Percentiles rank a stretch among this genome's conserved stretches.
phyloP scores from a whole-genome alignment of 2,888 invertebrate species.

The Ormyrus thymus region DNA sequence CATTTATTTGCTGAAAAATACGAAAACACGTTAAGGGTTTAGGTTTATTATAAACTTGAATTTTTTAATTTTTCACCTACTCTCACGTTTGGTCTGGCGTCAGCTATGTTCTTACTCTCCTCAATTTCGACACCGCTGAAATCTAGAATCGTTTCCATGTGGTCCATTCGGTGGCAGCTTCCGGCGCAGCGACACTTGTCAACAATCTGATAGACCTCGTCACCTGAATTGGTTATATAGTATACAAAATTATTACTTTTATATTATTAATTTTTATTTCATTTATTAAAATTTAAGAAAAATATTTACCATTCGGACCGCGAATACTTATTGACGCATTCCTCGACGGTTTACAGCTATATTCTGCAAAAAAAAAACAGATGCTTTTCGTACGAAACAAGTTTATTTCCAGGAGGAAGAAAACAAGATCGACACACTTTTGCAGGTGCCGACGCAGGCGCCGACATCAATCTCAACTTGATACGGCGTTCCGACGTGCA shows the following conservation, averaged over 20 bases:
- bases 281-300: conserved; percentile 3
- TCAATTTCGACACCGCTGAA: conserved; percentile 71
- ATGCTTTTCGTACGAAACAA: too few relatives aligned
- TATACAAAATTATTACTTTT: not conserved
- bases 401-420: not conserved
- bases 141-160: conserved; percentile 74
- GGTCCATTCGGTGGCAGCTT: conserved; percentile 73
- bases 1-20: conserved; percentile 72
- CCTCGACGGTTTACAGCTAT: conserved; percentile 70
- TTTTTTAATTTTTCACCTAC: conserved; percentile 58
- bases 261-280: not conserved
- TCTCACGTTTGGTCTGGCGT: conserved; percentile 67
- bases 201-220: conserved; percentile 72
- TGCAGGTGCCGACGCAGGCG: conserved; percentile 72
- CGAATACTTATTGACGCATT: conserved; percentile 71
- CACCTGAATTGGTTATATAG: conserved; percentile 61
- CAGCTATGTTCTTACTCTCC: conserved; percentile 67
- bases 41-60: too few relatives aligned
- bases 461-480: conserved; percentile 73
- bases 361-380: conserved; percentile 58
- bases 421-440: conserved; percentile 62
- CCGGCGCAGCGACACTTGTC: conserved; percentile 74
- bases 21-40: not conserved
- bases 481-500: conserved; percentile 73
- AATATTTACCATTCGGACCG: conserved; percentile 72